phyloP scores from a whole-genome alignment of 2,797 vertebrate genomes.

The Danio choprae region DNA sequence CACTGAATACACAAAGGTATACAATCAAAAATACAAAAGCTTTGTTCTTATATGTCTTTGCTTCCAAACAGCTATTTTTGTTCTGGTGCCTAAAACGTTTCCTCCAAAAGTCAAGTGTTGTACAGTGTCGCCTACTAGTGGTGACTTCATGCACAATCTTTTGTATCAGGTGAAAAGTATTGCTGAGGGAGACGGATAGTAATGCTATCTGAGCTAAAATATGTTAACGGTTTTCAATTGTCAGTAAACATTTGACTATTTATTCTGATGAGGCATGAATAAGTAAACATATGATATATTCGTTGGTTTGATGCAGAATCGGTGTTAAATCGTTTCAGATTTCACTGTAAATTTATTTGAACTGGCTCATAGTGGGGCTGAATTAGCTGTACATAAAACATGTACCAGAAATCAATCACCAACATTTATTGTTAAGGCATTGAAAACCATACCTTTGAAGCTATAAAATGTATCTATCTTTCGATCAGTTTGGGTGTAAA shows the following conservation, averaged over 20 bases:
- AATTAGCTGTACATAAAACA: too few relatives aligned
- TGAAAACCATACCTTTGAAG: slow-evolving; percentile 49
- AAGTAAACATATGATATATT: neutral
- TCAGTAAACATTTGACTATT: slow-evolving; percentile 27
- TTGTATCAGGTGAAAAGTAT: slow-evolving; percentile 61
- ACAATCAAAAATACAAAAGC: slow-evolving; percentile 24
- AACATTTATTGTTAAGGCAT: slow-evolving; percentile 34
- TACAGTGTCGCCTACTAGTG: slow-evolving; percentile 32
- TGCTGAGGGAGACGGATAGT: slow-evolving; percentile 57
- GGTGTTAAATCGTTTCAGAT: neutral
- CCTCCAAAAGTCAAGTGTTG: slow-evolving; percentile 15
- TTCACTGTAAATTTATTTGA: slow-evolving; percentile 1
- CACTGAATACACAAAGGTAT: slow-evolving; percentile 13
- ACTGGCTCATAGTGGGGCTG: neutral
- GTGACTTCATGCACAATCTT: slow-evolving; percentile 56
- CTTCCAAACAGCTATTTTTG: neutral
- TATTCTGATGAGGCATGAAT: slow-evolving; percentile 4
- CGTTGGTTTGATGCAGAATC: neutral
- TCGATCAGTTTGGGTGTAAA: slow-evolving; percentile 51
- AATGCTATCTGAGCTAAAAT: neutral
- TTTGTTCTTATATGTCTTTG: slow-evolving; percentile 29
- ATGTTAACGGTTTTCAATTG: neutral
- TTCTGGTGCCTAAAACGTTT: neutral
- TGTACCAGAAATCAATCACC: slow-evolving; percentile 1
- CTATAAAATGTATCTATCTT: slow-evolving; percentile 41